phyloP scores from a whole-genome alignment of 92 coral and sea anemone genomes.

The Zoanthus gigantus region DNA sequence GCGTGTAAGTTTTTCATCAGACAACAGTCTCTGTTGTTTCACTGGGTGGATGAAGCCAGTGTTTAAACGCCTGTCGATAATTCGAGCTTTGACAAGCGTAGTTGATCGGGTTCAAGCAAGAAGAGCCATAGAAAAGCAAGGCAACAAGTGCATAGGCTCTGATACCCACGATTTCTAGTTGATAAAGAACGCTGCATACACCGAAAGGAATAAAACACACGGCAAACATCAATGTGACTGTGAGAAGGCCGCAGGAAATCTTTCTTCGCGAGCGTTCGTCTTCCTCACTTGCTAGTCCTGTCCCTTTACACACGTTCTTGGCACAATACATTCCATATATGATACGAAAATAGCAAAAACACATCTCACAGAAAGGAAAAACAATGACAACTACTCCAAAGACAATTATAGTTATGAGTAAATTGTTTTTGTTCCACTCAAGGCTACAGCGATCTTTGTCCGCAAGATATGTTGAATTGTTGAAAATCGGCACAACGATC shows the following conservation, averaged over 20 bases:
- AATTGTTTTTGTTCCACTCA: conserved; percentile 28
- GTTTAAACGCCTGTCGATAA: conserved; percentile 51
- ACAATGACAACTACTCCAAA: conserved; percentile 7
- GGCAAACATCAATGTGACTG: conserved; percentile 52
- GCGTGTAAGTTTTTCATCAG: not conserved
- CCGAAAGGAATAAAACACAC: conserved; percentile 60
- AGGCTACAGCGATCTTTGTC: conserved; percentile 37
- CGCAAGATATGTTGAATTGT: conserved; percentile 15
- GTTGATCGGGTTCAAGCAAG: conserved; percentile 57
- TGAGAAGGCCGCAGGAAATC: conserved; percentile 30
- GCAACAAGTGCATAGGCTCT: conserved; percentile 30
- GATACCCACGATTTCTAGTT: conserved; percentile 10
- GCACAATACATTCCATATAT: conserved; percentile 56
- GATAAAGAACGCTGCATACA: conserved; percentile 35
- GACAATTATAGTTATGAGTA: not conserved
- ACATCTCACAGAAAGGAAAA: conserved; percentile 41
- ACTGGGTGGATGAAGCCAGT: conserved; percentile 6
- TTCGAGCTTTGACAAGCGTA: conserved; percentile 64
- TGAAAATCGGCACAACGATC: conserved; percentile 29
- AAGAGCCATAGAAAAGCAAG: conserved; percentile 45
- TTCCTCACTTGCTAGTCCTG: conserved; percentile 20
- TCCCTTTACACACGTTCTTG: conserved; percentile 44
- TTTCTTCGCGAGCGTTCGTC: conserved; percentile 51
- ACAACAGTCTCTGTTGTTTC: conserved; percentile 37
- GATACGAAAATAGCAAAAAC: conserved; percentile 52